Base-by-base conservation (phyloP, 2,888 invertebrate species). In the Latrodectus elegans region DNA sequence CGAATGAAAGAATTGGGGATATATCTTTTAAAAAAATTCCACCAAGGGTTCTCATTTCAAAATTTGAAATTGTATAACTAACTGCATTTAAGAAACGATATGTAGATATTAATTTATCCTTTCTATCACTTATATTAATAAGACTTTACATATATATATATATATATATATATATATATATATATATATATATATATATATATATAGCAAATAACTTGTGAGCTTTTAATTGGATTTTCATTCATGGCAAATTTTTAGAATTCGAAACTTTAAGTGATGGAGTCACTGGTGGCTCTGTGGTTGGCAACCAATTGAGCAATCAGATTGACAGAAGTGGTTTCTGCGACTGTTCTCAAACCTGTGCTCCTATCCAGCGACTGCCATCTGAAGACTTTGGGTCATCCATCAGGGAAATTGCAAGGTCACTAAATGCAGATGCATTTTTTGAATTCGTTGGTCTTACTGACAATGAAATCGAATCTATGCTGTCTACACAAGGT, bases 341-440 rank as follows among this genome's bases (percentile, higher is more conserved):
- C 10, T 87, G 87, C 55, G 81, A 87, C 9, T 88, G 83, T 60
- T 22, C 15, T 10, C 78, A 52, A 11, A 79, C 26, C 53, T 88
- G 88, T 26, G 88, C 88, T 8, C 88, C 88, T 12, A 53, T 71
- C 14, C 73, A 71, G 51, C 49, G 74, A 14, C 68, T 55, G 4
- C 74, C 83, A 3, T 22, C 15, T 12, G 88, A 88, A n/a, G 74
- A 83, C 38, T 74, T 83, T 14, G 82, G 82, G 8, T 79, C 83
- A 12, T 74, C 85, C n/a, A 76, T 90, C 10, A 51, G 89, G 53
- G 89, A 89, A 70, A 85, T 89, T 8, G 87, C 89, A 10, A 55
- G 83, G 26, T 80, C 86, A 53, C 26, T 89, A 52, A 89, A 85
- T n/a, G 89, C 89, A 11, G 88, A 89, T 26, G 71, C 75, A 0